Base-by-base conservation (phyloP, 1,140 invertebrate species). In the Achatina immaculata region DNA sequence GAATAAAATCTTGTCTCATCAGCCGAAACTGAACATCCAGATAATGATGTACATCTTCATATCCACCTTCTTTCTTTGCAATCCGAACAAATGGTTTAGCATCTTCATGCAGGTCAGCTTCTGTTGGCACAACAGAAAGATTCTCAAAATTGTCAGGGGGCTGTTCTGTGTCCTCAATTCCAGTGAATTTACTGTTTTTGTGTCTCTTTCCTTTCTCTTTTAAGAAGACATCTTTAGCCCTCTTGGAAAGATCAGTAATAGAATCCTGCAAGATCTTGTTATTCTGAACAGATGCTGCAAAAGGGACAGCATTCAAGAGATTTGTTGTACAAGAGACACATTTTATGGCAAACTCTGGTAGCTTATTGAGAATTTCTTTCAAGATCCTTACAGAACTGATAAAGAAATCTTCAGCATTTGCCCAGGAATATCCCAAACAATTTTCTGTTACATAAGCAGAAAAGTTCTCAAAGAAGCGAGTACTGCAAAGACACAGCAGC, bases 11-110 rank as follows among this genome's bases (percentile, higher is more conserved):
- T 91, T 96, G 95, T 14, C 94, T 89, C 40, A 96, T 88, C 1
- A 96, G 89, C 24, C 95, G 90, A 86, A 95, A 95, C 83, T 96
- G 95, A 0, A 94, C 92, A 85, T 96, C 95, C 16, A 97, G 89
- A 87, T 97, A 97, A 84, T 95, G 93, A 36, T 95, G 92, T 0
- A 93, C 91, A 87, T 93, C 76, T n/a, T 45, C 43, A 74, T 78
- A 83, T 6, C 58, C 43, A 36, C 82, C 82, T 43, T 72, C 74
- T 21, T 21, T 40, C 58, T 76, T 74, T 42, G 71, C 80, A 31
- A 45, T 36, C n/a, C 78, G 72, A 55, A 81, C 24, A 89, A 92
- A 94, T 11, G 90, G 88, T 51, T 80, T 82, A 40, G 84, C 81
- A 45, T 86, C 58, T 38, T 78, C 73, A 9, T 84, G 42, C 21